phyloP scores from a whole-genome alignment of 2,888 invertebrate species.

The Orthosia gracilis region DNA sequence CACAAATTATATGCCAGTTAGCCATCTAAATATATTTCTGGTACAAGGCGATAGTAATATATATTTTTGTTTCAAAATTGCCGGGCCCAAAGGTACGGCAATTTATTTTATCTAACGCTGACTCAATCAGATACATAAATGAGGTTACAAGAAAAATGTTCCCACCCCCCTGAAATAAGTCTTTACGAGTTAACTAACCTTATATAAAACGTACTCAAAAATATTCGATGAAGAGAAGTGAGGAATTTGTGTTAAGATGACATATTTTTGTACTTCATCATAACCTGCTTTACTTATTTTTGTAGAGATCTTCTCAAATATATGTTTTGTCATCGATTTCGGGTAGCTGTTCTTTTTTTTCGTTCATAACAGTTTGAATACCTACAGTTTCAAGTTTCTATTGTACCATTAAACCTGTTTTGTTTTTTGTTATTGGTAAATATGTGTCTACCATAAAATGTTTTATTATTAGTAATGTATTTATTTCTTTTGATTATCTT shows the following conservation, averaged over 20 bases:
- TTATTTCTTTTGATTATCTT: neutral
- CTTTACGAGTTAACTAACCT: slow-evolving; percentile 37
- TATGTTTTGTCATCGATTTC: neutral
- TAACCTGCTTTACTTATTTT: neutral
- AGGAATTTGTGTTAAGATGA: neutral
- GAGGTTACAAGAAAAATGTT: slow-evolving; percentile 61
- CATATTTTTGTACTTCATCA: neutral
- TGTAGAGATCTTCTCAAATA: too few species aligned
- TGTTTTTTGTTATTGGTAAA: too few species aligned
- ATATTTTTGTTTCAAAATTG: slow-evolving; percentile 55
- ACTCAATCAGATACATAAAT: slow-evolving; percentile 63
- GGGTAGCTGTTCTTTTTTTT: too few species aligned
- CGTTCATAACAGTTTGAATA: too few species aligned
- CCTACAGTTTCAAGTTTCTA: too few species aligned
- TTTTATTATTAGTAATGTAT: too few species aligned
- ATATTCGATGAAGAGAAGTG: slow-evolving; percentile 4
- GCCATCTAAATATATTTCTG: slow-evolving; percentile 33
- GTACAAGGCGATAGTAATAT: slow-evolving; percentile 31
- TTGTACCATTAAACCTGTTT: too few species aligned
- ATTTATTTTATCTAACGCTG: slow-evolving; percentile 65
- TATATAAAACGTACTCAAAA: slow-evolving; percentile 36
- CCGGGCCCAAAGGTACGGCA: slow-evolving; percentile 44
- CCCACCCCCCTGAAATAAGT: slow-evolving; percentile 44
- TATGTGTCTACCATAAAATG: too few species aligned
- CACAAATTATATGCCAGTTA: slow-evolving; percentile 8